A percentile compares a stretch with the other conserved stretches of the same genome.
These are phyloP conservation scores for Platysteira castanea DNA, from an alignment of 2,113 vertebrate species.

Conservation along the genomic window DNA sequence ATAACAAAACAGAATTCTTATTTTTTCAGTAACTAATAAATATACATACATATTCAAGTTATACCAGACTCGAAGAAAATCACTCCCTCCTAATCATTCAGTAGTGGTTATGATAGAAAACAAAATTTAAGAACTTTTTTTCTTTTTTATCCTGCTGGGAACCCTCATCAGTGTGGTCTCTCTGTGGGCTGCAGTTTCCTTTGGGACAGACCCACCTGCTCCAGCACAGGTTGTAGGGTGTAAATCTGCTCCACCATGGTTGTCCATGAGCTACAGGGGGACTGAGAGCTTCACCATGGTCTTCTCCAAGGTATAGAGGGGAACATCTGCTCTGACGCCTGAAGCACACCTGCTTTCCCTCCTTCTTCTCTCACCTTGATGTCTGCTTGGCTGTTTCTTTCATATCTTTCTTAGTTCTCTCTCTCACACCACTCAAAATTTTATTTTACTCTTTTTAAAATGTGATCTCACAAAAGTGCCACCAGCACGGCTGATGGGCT, in stretches of 20 bases:
- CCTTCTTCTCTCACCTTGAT: neutral
- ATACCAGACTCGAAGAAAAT: neutral
- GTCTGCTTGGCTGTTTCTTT: neutral
- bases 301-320: neutral
- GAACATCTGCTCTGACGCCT: accelerated
- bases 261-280: neutral
- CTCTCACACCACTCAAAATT: neutral
- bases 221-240: neutral
- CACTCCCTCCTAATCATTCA: neutral
- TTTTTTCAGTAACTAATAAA: neutral
- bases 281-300: neutral
- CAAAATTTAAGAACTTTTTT: neutral
- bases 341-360: neutral
- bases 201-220: neutral
- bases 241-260: neutral
- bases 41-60: neutral
- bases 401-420: neutral
- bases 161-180: no score
- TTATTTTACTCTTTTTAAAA: neutral
- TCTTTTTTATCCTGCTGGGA: neutral
- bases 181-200: neutral
- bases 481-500: neutral
- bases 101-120: neutral
- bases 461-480: neutral
- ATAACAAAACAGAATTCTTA: neutral